Evolutionary conservation across 1,140 invertebrate species (phyloP), one percentile per base, ranked within the genome.

Genomic region (Trypoxylus dichotomus): DNA sequence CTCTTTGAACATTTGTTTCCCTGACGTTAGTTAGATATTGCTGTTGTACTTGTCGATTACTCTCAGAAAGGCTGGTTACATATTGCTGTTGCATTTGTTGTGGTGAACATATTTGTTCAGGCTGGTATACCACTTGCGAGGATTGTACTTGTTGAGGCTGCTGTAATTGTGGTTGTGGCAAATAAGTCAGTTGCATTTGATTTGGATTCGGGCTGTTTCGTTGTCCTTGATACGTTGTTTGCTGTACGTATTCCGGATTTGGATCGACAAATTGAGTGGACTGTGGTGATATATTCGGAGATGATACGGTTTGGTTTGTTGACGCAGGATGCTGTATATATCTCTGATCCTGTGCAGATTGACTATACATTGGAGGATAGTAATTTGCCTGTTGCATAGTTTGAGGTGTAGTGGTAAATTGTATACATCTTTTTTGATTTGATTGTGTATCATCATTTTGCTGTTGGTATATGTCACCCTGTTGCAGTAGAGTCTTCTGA

Each of bases 31-130:
- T 58, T 25, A 6, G 42, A 37, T 79, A 43, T 77, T 79, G 78
- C 29, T 74, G 37, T 19, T 68, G 71, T 29, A 63, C 47, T 58
- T 77, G 76, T 41, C 24, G 68, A 11, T 58, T 74, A 72, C n/a
- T 19, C 27, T 41, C 43, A 32, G 29, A 47, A 15, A 11, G n/a
- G 41, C 2, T 71, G 75, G 41, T 77, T 74, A 68, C 32, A 19
- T 54, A 29, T 10, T 25, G 15, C 10, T 63, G 76, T 76, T 60
- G 58, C 6, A 27, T 29, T 5, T 76, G 54, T 63, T 63, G 75
- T 60, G 47, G 58, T 24, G 37, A 25, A 63, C 32, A 43, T 25
- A 29, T 27, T 29, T 68, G 60, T 25, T 68, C 21, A 0, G 60
- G 54, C 60, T 76, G 43, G 6, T 42, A 37, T 32, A 27, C n/a